Evolutionary conservation across 2,888 invertebrate species (phyloP), one percentile per base, ranked within the genome.

Genomic region (Rotaria socialis): DNA sequence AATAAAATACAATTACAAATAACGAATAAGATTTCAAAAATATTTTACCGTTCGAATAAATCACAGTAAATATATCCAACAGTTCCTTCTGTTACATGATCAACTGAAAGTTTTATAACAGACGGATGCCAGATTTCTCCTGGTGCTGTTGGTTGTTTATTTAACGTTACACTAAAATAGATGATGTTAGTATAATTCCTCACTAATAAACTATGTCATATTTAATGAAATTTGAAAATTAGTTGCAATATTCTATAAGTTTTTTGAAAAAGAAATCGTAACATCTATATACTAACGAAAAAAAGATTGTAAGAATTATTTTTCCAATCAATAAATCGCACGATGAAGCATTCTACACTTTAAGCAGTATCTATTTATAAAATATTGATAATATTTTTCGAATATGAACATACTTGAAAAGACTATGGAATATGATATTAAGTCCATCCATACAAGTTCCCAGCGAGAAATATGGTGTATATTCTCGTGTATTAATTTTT

Each of bases 371-470:
- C 47, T 47, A 11, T 10, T 47, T 47, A 47, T 47, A 47, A 47
- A 4, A 11, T 47, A 47, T 47, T 47, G 11, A 11, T 47, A 47
- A 47, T 47, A 47, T 10, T 47, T 47, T 47, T 0, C 16, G 14
- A 52, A 52, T 14, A 27, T 14, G 11, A 43, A 55, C 85, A 27
- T 75, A 85, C 85, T 85, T 85, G 89, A 94, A 97, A 8, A 98
- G 92, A 43, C 94, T 93, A 88, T 94, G 93, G 88, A 96, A 94
- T n/a, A 99, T 91, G 90, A 94, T 93, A 90, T 95, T 95, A n/a
- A 99, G 92, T 0, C 98, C 99, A 89, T 97, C 96, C 96, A 99
- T 97, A 89, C 97, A 97, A 14, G 94, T 94, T 1, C 97, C 97
- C 0, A 98, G 92, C 0, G 91, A 22, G 95, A 96, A 91, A 96